A percentile compares a stretch with the other conserved stretches of the same genome.
phyloP scores from a whole-genome alignment of 2,797 vertebrate genomes.

The Dipus sagitta region DNA sequence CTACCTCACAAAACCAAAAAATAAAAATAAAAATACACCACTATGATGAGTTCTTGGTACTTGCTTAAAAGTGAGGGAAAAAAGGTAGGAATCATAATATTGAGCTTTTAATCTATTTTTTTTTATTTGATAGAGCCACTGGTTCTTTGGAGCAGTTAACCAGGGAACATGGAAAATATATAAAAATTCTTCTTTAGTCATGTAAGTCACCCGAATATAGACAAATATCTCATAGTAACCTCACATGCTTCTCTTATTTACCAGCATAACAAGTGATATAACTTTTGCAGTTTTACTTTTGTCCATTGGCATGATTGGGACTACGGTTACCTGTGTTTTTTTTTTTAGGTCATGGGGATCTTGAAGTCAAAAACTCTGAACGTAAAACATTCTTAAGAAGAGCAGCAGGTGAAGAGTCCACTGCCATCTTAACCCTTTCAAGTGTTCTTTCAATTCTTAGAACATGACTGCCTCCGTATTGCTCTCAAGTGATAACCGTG shows the following conservation, averaged over 20 bases:
- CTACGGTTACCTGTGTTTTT: not conserved
- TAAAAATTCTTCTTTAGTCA: not conserved
- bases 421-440: not conserved
- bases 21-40: too few relatives aligned
- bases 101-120: not conserved
- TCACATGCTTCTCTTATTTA: not conserved
- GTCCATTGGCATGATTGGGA: not conserved
- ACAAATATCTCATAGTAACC: not conserved
- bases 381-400: not conserved
- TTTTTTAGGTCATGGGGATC: not conserved
- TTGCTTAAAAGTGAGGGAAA: slow-evolving; percentile 46
- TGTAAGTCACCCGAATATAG: not conserved
- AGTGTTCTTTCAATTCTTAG: not conserved
- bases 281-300: not conserved
- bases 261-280: not conserved
- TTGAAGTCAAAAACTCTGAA: not conserved
- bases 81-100: not conserved
- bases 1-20: too few relatives aligned
- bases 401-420: not conserved
- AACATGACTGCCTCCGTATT: not conserved
- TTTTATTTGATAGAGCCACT: not conserved
- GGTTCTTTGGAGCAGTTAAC: not conserved
- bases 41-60: not conserved
- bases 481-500: not conserved
- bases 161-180: not conserved